phyloP scores from a whole-genome alignment of 2,797 vertebrate genomes.

The Microhierax caerulescens region DNA sequence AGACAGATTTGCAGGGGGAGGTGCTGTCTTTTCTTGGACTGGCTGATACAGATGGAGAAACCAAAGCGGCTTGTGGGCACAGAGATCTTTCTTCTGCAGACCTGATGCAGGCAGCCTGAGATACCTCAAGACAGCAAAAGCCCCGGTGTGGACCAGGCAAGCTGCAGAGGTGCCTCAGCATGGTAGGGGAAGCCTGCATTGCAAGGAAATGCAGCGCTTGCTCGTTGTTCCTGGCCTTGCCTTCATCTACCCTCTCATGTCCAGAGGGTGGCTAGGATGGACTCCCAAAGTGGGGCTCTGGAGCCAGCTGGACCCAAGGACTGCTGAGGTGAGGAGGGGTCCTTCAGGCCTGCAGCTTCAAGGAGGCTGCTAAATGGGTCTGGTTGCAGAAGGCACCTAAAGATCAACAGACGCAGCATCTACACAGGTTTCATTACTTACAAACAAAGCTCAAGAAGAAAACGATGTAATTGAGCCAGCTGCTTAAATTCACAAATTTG shows the following conservation, averaged over 20 bases:
- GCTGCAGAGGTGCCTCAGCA: background rate
- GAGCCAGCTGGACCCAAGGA: background rate
- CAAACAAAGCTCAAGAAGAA: background rate
- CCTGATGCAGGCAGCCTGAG: background rate
- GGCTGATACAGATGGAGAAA: background rate
- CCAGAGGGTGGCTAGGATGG: background rate
- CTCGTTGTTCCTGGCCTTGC: background rate
- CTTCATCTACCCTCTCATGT: background rate
- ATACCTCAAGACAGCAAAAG: background rate
- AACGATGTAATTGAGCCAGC: background rate
- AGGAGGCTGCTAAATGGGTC: background rate
- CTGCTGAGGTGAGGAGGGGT: background rate
- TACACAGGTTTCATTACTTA: background rate
- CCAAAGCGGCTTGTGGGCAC: background rate
- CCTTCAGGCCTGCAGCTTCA: background rate
- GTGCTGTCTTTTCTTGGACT: background rate
- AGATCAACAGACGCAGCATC: background rate
- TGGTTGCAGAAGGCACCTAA: background rate
- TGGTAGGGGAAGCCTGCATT: background rate
- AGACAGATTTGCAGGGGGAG: background rate
- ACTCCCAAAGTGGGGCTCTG: background rate
- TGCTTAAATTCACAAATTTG: background rate
- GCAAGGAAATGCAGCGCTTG: fast-evolving
- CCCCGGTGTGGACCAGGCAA: background rate
- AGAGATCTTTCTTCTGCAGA: background rate